Evolutionary conservation across 2,888 invertebrate genomes (phyloP).

Genomic region (Chymomyza amoena): DNA sequence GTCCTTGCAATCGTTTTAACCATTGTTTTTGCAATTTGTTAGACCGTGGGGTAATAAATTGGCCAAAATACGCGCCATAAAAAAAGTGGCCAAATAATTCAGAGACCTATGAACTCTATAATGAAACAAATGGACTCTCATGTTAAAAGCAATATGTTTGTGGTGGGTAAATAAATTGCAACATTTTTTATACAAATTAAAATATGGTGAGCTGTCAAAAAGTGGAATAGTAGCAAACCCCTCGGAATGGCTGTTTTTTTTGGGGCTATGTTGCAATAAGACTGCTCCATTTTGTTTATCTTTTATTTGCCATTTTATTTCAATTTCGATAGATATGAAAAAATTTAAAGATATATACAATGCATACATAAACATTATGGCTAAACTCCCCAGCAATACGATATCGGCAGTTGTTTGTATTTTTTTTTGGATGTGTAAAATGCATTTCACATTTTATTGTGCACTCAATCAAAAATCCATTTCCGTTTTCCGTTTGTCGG

Average conservation of each 20-base stretch:
- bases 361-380: slow-evolving; percentile 31
- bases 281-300: neutral
- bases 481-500: slow-evolving; percentile 62
- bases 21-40: slow-evolving; percentile 69
- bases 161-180: slow-evolving; percentile 54
- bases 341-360: neutral
- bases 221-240: neutral
- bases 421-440: slow-evolving; percentile 52
- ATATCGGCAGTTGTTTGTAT: slow-evolving; percentile 3
- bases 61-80: slow-evolving; percentile 57
- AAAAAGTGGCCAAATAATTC: slow-evolving; percentile 23
- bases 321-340: slow-evolving; percentile 33
- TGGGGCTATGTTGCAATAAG: neutral
- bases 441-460: slow-evolving; percentile 72
- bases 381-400: slow-evolving; percentile 41
- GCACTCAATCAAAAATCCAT: slow-evolving; percentile 72
- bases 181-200: slow-evolving; percentile 54
- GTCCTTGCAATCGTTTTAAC: slow-evolving; percentile 46
- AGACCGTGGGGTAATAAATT: slow-evolving; percentile 63
- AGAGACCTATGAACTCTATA: slow-evolving; percentile 63
- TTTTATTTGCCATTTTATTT: slow-evolving; percentile 35
- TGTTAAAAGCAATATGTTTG: slow-evolving; percentile 49
- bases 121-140: slow-evolving; percentile 68
- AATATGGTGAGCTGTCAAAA: slow-evolving; percentile 25
- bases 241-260: too few species aligned